Evolutionary conservation across 2,797 vertebrate genomes (phyloP), one percentile per base, ranked within the genome.

Genomic region (Microhierax caerulescens): DNA sequence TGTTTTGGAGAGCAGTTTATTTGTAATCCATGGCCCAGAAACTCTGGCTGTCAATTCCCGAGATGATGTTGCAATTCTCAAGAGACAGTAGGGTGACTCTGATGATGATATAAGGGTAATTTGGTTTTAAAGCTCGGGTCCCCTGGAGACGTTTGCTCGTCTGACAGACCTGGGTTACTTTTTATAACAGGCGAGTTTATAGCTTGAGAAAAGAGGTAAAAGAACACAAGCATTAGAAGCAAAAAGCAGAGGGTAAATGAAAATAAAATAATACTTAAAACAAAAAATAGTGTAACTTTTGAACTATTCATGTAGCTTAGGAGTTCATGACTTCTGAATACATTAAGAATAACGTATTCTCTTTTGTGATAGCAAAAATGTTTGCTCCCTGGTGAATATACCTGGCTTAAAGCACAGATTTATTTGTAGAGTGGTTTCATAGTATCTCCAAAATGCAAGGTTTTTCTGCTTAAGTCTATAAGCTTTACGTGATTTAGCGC

Each of bases 381-480:
- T 77, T 83, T 85, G 88, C 57, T 87, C 19, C 34, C 22, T 80
- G 57, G 28, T 16, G 91, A 83, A 85, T 77, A 72, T 20, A 17
- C 23, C 11, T 43, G 57, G 3, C 12, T 68, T 81, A 88, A 85
- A 75, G 27, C 27, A 69, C 37, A 81, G 68, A 65, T 95, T 89
- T 85, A 67, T 88, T 75, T 77, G 53, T 45, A 43, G 63, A 68
- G 32, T 83, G 34, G 50, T 88, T 93, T 91, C n/a, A 47, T 5
- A 88, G 53, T 36, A 70, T 15, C 60, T 93, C 14, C 17, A 79
- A 85, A 89, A 27, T 51, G 65, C 20, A 43, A 73, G 37, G 13
- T 48, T 88, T 93, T 94, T 43, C 67, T 91, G 25, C 80, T 78
- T 65, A 85, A 65, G 47, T 59, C 34, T 81, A 20, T 85, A 70